Percentiles rank a stretch among this genome's conserved stretches.
phyloP scores from a whole-genome alignment of 2,888 invertebrate genomes.

The Parnassius apollo region DNA sequence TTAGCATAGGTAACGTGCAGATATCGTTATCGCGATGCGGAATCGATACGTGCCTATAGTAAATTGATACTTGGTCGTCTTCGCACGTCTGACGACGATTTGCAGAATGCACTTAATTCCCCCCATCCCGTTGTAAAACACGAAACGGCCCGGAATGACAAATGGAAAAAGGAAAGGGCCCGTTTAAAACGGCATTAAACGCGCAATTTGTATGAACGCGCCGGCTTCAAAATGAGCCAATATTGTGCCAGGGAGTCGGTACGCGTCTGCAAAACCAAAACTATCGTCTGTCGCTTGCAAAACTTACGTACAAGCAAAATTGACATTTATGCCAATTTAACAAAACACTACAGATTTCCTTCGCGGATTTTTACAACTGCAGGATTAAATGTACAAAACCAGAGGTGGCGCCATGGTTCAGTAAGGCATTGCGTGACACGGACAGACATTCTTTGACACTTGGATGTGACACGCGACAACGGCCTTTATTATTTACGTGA shows the following conservation, averaged over 20 bases:
- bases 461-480: conserved; percentile 49
- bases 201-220: conserved; percentile 65
- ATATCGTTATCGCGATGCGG: conserved; percentile 29
- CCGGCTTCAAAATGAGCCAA: conserved; percentile 60
- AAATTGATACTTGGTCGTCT: conserved; percentile 43
- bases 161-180: conserved; percentile 73
- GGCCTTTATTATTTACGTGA: conserved; percentile 41
- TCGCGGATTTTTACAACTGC: conserved; percentile 26
- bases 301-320: not conserved
- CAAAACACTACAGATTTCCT: not conserved
- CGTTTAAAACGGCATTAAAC: conserved; percentile 59
- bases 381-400: conserved; percentile 39
- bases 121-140: conserved; percentile 67
- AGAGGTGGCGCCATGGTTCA: conserved; percentile 62
- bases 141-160: conserved; percentile 61
- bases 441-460: conserved; percentile 43
- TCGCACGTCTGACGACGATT: conserved; percentile 61
- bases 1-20: conserved; percentile 31
- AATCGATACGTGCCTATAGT: conserved; percentile 36
- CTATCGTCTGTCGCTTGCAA: conserved; percentile 18
- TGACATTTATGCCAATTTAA: conserved; percentile 3
- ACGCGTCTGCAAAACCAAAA: conserved; percentile 50
- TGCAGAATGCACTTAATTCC: conserved; percentile 61
- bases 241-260: conserved; percentile 57
- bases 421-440: conserved; percentile 50